Evolutionary conservation across 2,888 invertebrate species (phyloP).

Genomic region (Drosophila macrothrix): DNA sequence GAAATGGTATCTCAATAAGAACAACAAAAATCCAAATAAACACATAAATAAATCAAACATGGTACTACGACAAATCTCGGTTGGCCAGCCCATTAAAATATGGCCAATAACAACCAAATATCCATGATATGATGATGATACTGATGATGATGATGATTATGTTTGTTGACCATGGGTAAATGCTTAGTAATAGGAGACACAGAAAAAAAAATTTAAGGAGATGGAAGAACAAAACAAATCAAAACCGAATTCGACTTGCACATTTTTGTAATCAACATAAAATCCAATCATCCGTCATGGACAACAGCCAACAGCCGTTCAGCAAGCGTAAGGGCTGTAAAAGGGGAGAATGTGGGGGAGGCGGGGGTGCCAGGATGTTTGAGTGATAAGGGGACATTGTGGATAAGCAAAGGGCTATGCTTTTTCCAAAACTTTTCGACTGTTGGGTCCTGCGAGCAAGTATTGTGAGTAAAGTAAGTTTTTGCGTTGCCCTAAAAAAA

Average conservation of each 20-base stretch:
- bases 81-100: conserved; percentile 76
- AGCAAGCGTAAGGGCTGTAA: background rate
- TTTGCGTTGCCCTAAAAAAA: conserved; percentile 60
- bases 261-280: conserved; percentile 79
- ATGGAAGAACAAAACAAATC: conserved; percentile 44
- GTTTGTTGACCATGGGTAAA: conserved; percentile 51
- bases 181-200: conserved; percentile 56
- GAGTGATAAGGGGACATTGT: conserved; percentile 2
- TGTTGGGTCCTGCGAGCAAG: conserved; percentile 23
- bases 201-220: conserved; percentile 11
- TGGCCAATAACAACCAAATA: conserved; percentile 77
- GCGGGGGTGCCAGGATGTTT: background rate
- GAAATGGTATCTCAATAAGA: conserved; percentile 27
- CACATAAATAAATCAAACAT: conserved; percentile 78
- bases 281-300: conserved; percentile 80
- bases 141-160: conserved; percentile 22
- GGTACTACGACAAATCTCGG: conserved; percentile 79
- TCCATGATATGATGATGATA: conserved; percentile 52
- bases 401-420: conserved; percentile 62
- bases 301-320: conserved; percentile 67
- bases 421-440: conserved; percentile 20
- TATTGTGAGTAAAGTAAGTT: conserved; percentile 46
- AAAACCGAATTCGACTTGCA: conserved; percentile 69
- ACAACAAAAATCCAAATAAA: conserved; percentile 72
- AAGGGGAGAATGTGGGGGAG: background rate